Percentiles rank a stretch among this genome's conserved stretches.
phyloP scores from a whole-genome alignment of 1,140 invertebrate genomes.

The Episyrphus balteatus region DNA sequence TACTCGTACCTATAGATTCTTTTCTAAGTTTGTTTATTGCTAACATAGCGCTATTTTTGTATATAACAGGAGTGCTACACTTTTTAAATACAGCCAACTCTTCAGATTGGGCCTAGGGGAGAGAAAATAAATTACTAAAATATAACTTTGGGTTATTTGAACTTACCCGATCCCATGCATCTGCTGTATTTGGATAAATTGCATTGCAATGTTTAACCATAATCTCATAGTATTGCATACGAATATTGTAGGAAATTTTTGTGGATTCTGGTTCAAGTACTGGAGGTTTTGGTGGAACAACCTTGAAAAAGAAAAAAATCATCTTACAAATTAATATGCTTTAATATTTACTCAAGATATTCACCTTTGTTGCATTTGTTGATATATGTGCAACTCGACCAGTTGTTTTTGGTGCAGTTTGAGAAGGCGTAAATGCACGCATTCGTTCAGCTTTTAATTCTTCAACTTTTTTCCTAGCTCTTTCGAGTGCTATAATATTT shows the following conservation, averaged over 20 bases:
- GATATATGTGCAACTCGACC: conserved; percentile 54
- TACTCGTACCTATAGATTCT: conserved; percentile 43
- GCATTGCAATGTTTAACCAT: conserved; percentile 80
- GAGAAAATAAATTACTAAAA: conserved; percentile 2
- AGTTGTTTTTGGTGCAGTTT: conserved; percentile 54
- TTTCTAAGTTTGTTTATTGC: conserved; percentile 63
- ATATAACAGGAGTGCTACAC: conserved; percentile 66
- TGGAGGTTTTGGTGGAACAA: conserved; percentile 37
- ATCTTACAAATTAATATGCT: not conserved
- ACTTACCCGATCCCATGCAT: conserved; percentile 56
- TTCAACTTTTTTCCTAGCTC: conserved; percentile 46
- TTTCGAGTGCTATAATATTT: conserved; percentile 45
- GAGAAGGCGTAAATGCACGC: conserved; percentile 45
- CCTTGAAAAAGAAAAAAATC: conserved; percentile 1
- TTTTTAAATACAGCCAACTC: conserved; percentile 67
- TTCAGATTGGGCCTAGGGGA: conserved; percentile 52
- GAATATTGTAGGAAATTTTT: conserved; percentile 72
- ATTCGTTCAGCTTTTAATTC: conserved; percentile 37
- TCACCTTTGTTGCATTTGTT: conserved; percentile 7
- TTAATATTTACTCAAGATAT: not conserved
- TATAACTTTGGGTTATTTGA: not conserved
- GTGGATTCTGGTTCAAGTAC: conserved; percentile 59
- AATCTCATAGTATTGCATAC: conserved; percentile 73
- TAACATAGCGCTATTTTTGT: conserved; percentile 74
- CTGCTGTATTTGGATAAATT: conserved; percentile 54